These are phyloP conservation scores for Procavia capensis DNA, from an alignment of 2,113 vertebrate species.

Conservation along the genomic window DNA sequence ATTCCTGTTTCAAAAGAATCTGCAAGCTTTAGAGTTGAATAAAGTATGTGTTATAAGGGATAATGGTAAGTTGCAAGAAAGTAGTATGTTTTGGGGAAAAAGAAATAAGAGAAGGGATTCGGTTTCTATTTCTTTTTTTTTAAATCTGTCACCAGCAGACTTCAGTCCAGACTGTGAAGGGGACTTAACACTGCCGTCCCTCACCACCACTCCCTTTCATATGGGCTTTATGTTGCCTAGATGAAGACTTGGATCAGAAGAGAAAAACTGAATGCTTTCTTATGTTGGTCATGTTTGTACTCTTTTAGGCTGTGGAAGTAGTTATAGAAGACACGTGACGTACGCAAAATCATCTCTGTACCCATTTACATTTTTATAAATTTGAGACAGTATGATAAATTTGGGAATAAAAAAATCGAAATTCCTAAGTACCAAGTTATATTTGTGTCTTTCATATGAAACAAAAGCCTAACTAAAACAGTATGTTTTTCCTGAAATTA, in stretches of 20 bases:
- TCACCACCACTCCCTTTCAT: not conserved
- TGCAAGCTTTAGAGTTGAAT: not conserved
- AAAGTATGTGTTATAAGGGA: not conserved
- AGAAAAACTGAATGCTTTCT: not conserved
- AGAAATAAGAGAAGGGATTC: not conserved
- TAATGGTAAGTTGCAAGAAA: conserved; percentile 1
- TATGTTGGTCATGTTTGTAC: not conserved
- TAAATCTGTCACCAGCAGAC: not conserved
- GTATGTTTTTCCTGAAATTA: not conserved
- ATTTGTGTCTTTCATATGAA: not conserved
- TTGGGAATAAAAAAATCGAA: not conserved
- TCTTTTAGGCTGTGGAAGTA: not conserved
- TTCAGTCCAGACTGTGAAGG: not conserved
- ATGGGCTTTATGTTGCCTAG: not conserved
- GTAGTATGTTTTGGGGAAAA: not conserved
- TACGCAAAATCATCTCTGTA: not conserved
- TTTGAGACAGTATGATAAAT: not conserved
- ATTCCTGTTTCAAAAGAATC: not conserved
- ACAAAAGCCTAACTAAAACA: not conserved
- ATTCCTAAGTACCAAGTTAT: not conserved
- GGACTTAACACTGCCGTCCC: not conserved
- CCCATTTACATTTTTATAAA: not conserved
- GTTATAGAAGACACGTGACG: not conserved
- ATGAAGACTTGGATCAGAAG: not conserved
- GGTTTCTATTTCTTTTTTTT: not conserved